Conservation (phyloP, 1,140 invertebrate genomes). For the Conus ventricosus region DNA sequence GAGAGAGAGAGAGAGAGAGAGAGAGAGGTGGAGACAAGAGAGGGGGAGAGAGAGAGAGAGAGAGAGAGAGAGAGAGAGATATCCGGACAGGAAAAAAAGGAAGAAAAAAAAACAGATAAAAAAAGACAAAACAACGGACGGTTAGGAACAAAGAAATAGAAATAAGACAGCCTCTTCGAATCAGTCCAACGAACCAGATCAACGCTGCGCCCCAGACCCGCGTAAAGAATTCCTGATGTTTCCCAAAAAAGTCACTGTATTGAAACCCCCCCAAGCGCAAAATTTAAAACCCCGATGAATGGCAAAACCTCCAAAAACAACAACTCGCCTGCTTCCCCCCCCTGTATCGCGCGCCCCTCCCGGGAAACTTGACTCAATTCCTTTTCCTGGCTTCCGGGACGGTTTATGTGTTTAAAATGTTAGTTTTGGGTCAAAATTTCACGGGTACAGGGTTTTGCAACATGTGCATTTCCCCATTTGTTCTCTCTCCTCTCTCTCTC, state of each 20-base stretch:
- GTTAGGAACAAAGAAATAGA: background rate
- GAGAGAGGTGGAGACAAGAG: background rate
- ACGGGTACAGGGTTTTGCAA: background rate
- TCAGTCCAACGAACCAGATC: background rate
- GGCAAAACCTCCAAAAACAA: background rate
- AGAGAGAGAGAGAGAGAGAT: background rate
- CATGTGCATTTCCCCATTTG: background rate
- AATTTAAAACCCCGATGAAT: background rate
- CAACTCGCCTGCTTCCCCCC: background rate
- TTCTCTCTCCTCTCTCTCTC: background rate
- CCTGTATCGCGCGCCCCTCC: background rate
- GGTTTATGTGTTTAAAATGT: background rate
- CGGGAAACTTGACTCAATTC: background rate
- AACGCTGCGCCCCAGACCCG: background rate
- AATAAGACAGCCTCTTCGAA: background rate
- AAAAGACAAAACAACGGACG: background rate
- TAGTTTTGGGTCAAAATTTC: background rate
- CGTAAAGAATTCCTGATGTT: background rate
- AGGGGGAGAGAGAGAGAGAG: background rate
- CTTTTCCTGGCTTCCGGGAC: background rate
- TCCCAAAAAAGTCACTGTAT: background rate
- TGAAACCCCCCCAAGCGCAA: background rate
- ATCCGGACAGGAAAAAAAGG: background rate
- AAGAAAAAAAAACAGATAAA: background rate
- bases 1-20: slow-evolving; percentile 20